A percentile compares a stretch with the other conserved stretches of the same genome.
Evolutionary conservation across 2,888 invertebrate species (phyloP).

Genomic region (Caenorhabditis sp.): DNA sequence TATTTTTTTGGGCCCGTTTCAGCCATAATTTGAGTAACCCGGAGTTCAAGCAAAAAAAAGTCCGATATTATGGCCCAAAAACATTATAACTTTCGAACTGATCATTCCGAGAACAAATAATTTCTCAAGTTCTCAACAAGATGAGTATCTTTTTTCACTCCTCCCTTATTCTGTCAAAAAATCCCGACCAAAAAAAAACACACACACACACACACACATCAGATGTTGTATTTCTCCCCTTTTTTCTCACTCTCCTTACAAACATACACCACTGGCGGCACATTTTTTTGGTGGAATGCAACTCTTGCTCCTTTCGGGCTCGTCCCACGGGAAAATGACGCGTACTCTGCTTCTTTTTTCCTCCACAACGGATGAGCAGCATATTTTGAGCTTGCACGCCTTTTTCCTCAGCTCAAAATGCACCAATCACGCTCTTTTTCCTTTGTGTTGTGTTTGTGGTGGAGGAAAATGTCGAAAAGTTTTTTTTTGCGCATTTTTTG

Average conservation of each 20-base stretch:
- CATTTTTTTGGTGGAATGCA: not conserved
- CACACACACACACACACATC: too few species aligned
- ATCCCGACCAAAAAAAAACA: too few species aligned
- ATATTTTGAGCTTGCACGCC: slow-evolving; percentile 23
- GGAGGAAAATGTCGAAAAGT: slow-evolving; percentile 14
- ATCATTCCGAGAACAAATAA: too few species aligned
- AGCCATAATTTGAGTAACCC: too few species aligned
- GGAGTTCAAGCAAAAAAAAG: too few species aligned
- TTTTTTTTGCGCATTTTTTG: not conserved
- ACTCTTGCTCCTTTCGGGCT: slow-evolving; percentile 15
- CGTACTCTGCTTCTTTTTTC: slow-evolving; percentile 31
- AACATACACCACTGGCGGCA: slow-evolving; percentile 2
- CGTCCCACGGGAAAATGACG: slow-evolving; percentile 39
- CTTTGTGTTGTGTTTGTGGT: not conserved
- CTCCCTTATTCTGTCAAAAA: too few species aligned
- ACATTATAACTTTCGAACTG: too few species aligned
- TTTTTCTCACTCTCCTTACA: not conserved
- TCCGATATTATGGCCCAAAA: too few species aligned
- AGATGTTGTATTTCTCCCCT: not conserved
- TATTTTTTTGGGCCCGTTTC: too few species aligned
- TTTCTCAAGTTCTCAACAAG: too few species aligned
- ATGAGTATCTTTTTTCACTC: too few species aligned
- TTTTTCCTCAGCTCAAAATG: slow-evolving; percentile 27
- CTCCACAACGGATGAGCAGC: slow-evolving; percentile 7
- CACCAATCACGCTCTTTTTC: slow-evolving; percentile 40